Percentiles rank a stretch among this genome's conserved stretches.
Evolutionary conservation across 2,797 vertebrate species (phyloP).

Genomic region (Pterois miles): DNA sequence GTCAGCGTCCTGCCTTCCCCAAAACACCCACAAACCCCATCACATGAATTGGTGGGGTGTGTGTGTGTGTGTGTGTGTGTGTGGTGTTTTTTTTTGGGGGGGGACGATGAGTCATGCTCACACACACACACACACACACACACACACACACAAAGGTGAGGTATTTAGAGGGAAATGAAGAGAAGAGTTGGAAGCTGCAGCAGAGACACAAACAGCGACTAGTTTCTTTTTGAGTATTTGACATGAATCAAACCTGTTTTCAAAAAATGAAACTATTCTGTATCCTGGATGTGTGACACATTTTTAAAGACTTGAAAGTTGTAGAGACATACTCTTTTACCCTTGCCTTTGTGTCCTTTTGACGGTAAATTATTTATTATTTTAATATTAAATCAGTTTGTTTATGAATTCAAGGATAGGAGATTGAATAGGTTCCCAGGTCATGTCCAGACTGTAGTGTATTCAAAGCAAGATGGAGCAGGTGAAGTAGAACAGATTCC

Average conservation of each 20-base stretch:
- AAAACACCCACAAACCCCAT: slow-evolving; percentile 55
- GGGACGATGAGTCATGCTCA: slow-evolving; percentile 45
- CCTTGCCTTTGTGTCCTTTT: too few relatives aligned
- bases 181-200: slow-evolving; percentile 2
- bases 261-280: background rate
- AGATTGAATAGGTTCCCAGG: too few relatives aligned
- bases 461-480: too few relatives aligned
- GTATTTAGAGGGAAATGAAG: slow-evolving; percentile 4
- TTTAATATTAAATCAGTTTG: too few relatives aligned
- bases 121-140: slow-evolving; percentile 18
- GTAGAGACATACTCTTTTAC: too few relatives aligned
- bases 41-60: slow-evolving; percentile 55
- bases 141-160: slow-evolving; percentile 10
- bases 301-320: background rate
- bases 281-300: background rate
- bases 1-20: slow-evolving; percentile 29
- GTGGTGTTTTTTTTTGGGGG: too few relatives aligned
- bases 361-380: too few relatives aligned
- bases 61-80: slow-evolving; percentile 26
- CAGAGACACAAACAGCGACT: background rate
- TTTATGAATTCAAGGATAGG: too few relatives aligned
- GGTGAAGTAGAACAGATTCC: too few relatives aligned
- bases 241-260: background rate
- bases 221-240: background rate
- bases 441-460: too few relatives aligned